Percentiles rank a stretch among this genome's conserved stretches.
Evolutionary conservation across 2,888 invertebrate genomes (phyloP).

Genomic region (Rhabditophanes sp.): DNA sequence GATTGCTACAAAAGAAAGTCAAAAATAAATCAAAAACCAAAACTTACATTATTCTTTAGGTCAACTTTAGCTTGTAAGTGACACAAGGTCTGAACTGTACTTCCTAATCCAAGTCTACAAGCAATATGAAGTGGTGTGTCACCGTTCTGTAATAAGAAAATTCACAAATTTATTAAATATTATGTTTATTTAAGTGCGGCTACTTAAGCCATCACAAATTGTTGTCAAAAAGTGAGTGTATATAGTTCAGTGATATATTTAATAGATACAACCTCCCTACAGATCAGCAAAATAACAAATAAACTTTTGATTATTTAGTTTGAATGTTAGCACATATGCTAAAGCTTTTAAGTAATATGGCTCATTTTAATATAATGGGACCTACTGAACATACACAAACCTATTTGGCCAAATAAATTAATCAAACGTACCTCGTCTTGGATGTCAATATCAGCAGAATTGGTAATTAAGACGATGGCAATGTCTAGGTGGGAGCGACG

Average conservation of each 20-base stretch:
- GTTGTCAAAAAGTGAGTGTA: slow-evolving; percentile 1
- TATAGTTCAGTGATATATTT: background rate
- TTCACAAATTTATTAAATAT: background rate
- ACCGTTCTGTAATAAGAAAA: slow-evolving; percentile 47
- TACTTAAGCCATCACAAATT: slow-evolving; percentile 1
- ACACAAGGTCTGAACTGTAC: slow-evolving; percentile 53
- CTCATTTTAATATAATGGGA: no score
- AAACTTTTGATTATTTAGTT: no score
- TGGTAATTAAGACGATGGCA: slow-evolving; percentile 53
- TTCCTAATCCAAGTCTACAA: slow-evolving; percentile 50
- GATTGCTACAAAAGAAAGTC: slow-evolving; percentile 30
- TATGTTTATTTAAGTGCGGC: background rate
- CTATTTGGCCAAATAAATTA: slow-evolving; percentile 1
- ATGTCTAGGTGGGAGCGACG: slow-evolving; percentile 47
- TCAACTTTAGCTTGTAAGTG: slow-evolving; percentile 55
- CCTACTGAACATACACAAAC: background rate
- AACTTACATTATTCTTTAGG: slow-evolving; percentile 50
- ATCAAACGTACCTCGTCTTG: slow-evolving; percentile 22
- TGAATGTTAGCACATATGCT: no score
- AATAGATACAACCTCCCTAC: background rate
- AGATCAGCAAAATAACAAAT: slow-evolving; percentile 6
- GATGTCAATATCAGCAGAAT: slow-evolving; percentile 50
- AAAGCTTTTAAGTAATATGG: no score
- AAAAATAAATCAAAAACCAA: slow-evolving; percentile 2
- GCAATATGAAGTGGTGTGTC: slow-evolving; percentile 55